Evolutionary conservation across 2,888 invertebrate genomes (phyloP).

Genomic region (Leptura quadrifasciata): DNA sequence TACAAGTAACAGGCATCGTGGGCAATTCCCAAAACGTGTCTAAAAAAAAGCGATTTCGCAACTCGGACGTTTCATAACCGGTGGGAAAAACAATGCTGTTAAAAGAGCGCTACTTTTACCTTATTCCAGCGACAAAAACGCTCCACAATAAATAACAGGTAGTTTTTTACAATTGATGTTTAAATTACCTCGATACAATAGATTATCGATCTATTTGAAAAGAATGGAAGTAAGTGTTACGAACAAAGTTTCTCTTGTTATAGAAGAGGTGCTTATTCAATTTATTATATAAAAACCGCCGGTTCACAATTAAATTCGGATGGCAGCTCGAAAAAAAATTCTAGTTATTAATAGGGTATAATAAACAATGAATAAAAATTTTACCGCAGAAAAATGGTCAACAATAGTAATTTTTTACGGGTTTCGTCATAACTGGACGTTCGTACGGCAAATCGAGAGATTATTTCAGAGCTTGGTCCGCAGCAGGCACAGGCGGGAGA

Average conservation of each 20-base stretch:
- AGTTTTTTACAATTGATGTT: constrained; percentile 15
- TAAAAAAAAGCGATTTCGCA: constrained; percentile 22
- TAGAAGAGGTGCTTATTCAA: constrained; percentile 12
- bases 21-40: constrained; percentile 17
- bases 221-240: constrained; percentile 2
- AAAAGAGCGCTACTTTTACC: constrained; percentile 28
- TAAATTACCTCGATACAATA: constrained; percentile 25
- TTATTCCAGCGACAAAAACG: constrained; percentile 9
- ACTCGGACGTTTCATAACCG: constrained; percentile 17
- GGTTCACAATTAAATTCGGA: neutral
- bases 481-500: too few relatives aligned
- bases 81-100: constrained; percentile 11
- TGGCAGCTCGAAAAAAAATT: neutral
- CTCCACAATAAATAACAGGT: constrained; percentile 9
- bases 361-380: constrained; percentile 4
- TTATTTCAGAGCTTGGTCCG: neutral
- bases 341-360: constrained; percentile 2
- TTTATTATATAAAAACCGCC: neutral
- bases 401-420: constrained; percentile 7
- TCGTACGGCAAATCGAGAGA: neutral
- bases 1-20: neutral
- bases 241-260: constrained; percentile 17
- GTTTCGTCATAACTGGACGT: neutral
- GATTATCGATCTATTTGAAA: constrained; percentile 23
- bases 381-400: constrained; percentile 1